phyloP scores from a whole-genome alignment of 1,140 invertebrate species.

The Helicoverpa zea region DNA sequence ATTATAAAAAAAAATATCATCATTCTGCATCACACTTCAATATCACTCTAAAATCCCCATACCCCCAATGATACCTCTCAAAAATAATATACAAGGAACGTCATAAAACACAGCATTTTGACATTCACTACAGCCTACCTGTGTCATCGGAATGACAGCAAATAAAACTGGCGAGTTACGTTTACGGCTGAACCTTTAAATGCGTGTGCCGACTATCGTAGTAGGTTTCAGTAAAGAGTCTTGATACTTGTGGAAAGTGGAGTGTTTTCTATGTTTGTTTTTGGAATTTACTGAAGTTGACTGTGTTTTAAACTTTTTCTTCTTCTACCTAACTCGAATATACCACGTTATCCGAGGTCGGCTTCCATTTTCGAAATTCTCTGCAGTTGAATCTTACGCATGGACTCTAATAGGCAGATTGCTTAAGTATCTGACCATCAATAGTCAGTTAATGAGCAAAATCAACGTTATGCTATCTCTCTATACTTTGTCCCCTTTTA shows the following conservation, averaged over 20 bases:
- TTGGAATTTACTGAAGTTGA: not conserved
- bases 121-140: slow-evolving; percentile 8
- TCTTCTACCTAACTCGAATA: too few species aligned
- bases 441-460: too few species aligned
- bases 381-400: too few species aligned
- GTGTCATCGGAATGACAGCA: slow-evolving; percentile 27
- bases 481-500: too few species aligned
- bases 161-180: slow-evolving; percentile 22
- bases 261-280: not conserved
- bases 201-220: slow-evolving; percentile 28
- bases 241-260: not conserved
- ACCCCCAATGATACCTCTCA: not conserved
- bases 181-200: slow-evolving; percentile 7
- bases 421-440: too few species aligned
- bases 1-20: too few species aligned
- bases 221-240: not conserved
- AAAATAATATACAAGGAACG: not conserved
- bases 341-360: too few species aligned
- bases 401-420: too few species aligned
- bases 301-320: too few species aligned
- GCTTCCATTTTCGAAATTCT: too few species aligned
- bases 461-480: too few species aligned
- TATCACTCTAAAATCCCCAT: not conserved
- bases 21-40: too few species aligned
- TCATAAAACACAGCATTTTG: not conserved